Evolutionary conservation across 2,113 vertebrate genomes (phyloP).

Genomic region (Eidolon helvum): DNA sequence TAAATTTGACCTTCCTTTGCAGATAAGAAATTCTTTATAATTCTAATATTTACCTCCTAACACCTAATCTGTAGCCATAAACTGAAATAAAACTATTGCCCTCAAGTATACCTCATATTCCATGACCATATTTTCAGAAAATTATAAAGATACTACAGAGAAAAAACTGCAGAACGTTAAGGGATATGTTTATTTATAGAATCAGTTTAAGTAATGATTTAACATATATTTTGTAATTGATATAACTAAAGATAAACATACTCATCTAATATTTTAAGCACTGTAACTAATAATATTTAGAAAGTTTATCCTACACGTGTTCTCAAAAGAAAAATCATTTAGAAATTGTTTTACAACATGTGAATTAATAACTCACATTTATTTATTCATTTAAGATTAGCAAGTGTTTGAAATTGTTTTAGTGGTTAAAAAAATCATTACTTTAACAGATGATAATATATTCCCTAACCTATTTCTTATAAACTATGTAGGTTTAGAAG

Average conservation of each 20-base stretch:
- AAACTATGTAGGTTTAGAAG: not conserved
- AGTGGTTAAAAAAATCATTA: not conserved
- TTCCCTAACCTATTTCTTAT: not conserved
- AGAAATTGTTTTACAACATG: not conserved
- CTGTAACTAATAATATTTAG: not conserved
- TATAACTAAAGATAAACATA: not conserved
- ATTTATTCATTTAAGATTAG: not conserved
- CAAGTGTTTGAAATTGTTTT: not conserved
- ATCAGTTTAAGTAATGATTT: not conserved
- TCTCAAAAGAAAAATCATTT: not conserved
- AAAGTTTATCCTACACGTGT: not conserved
- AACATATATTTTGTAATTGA: not conserved
- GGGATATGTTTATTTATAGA: not conserved
- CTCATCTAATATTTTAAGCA: not conserved
- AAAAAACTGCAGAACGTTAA: not conserved
- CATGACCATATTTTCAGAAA: constrained; percentile 39
- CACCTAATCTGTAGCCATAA: constrained; percentile 20
- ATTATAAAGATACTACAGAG: not conserved
- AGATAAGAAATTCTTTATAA: constrained; percentile 51
- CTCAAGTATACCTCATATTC: constrained; percentile 32
- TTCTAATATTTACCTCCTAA: constrained; percentile 42
- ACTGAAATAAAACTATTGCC: constrained; percentile 20
- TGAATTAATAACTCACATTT: not conserved
- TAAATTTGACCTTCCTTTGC: constrained; percentile 45
- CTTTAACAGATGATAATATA: not conserved